Base-by-base conservation (phyloP, 1,140 invertebrate genomes). In the Zaprionus ghesquierei region DNA sequence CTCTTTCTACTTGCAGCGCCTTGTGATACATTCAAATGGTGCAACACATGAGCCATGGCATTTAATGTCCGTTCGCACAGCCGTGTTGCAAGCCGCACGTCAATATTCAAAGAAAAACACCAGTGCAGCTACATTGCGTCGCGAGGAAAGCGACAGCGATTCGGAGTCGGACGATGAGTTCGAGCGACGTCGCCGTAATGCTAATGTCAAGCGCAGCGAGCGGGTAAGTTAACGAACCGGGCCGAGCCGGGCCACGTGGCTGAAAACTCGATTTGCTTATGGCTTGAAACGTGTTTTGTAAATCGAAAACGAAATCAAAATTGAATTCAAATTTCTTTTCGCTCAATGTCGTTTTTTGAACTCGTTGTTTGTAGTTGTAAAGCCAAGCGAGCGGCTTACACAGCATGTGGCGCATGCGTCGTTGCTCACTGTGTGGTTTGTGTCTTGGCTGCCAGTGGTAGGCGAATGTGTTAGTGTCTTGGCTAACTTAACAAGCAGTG, bases 111-210 rank as follows among this genome's bases (percentile, higher is more conserved):
- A 91, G 72, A 91, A 90, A 63, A 56, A 55, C 22, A 55, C 65
- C 49, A 63, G 51, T 50, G 58, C 81, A 33, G 77, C 84, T 58
- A 73, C 74, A 25, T 50, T 79, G 61, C 71, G 85, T 64, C 75
- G 80, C 50, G 65, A 93, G 81, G 94, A 94, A 31, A 93, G 92
- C 54, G 94, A 94, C 23, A 94, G 93, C 20, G 94, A 94, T 51
- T 93, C 92, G n/a, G 93, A 94, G 62, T 94, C 94, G 2, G 94
- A 95, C 33, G 93, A 93, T 9, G 94, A 95, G 75, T 92, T 92
- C 79, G 90, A 92, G 68, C 91, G 85, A 61, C 93, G 93, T 89
- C 79, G 90, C 50, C 41, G 64, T 53, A 78, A 73, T 69, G 50
- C 35, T 18, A 76, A 76, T 58, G 62, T 79, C 25, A 93, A 94